phyloP scores from a whole-genome alignment of 2,113 vertebrate species.

The Ctenomys sociabilis region DNA sequence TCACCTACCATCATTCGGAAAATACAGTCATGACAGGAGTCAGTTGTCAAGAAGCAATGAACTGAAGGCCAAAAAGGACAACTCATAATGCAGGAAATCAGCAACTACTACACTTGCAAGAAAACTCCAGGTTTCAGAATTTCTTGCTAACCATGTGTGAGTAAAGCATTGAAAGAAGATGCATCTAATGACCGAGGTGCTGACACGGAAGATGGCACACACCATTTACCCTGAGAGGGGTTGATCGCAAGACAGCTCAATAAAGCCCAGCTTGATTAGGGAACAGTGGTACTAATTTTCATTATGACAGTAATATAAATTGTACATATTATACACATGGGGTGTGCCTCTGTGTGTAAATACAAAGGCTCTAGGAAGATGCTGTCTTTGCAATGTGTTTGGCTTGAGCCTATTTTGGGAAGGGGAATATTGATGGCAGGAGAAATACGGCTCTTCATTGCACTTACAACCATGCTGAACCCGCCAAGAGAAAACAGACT shows the following conservation, averaged over 20 bases:
- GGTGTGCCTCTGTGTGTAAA: neutral
- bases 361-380: neutral
- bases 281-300: neutral
- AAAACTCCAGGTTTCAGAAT: neutral
- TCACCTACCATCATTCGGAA: slow-evolving; percentile 13
- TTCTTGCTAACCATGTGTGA: slow-evolving; percentile 19
- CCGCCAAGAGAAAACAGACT: slow-evolving; percentile 71
- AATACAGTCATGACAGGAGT: neutral
- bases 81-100: neutral
- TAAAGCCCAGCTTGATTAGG: neutral
- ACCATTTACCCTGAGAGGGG: neutral
- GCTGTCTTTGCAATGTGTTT: slow-evolving; percentile 47
- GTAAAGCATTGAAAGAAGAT: neutral
- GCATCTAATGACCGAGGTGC: neutral
- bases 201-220: neutral
- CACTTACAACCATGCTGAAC: slow-evolving; percentile 65
- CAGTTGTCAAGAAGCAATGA: slow-evolving; percentile 44
- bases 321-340: neutral
- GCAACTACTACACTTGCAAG: neutral
- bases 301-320: slow-evolving; percentile 26
- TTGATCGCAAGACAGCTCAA: neutral
- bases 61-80: slow-evolving; percentile 6
- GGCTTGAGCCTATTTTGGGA: slow-evolving; percentile 50
- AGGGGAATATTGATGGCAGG: neutral
- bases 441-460: slow-evolving; percentile 21